Conservation (phyloP, 1,140 invertebrate genomes). For the Drosophila athabasca region DNA sequence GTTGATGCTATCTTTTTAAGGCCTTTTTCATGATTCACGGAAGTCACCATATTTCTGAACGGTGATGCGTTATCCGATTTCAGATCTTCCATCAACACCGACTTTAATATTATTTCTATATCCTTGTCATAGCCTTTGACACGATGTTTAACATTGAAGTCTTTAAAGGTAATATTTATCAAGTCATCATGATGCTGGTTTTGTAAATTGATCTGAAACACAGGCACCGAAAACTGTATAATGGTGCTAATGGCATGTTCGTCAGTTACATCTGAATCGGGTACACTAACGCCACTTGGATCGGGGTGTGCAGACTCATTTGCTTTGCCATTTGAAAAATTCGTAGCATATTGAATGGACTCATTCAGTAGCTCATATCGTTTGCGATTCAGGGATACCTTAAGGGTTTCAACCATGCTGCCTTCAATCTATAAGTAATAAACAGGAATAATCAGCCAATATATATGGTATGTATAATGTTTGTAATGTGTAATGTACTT, state of each 20-base stretch:
- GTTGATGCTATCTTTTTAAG: conserved; percentile 83
- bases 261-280: conserved; percentile 23
- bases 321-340: conserved; percentile 58
- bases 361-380: conserved; percentile 96
- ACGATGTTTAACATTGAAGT: conserved; percentile 91
- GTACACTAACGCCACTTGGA: conserved; percentile 24
- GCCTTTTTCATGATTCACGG: conserved; percentile 85
- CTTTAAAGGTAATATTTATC: conserved; percentile 92
- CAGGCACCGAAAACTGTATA: conserved; percentile 89
- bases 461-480: neutral
- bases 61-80: conserved; percentile 90
- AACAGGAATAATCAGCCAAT: neutral
- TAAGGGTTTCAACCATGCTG: conserved; percentile 91
- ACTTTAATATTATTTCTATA: conserved; percentile 91
- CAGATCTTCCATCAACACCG: conserved; percentile 94
- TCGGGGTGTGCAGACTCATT: conserved; percentile 34
- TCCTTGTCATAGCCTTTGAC: conserved; percentile 86
- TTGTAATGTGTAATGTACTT: conserved; percentile 7
- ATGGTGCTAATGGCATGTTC: conserved; percentile 46
- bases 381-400: conserved; percentile 91
- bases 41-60: conserved; percentile 92
- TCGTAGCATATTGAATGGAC: conserved; percentile 85
- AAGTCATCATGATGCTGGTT: conserved; percentile 85
- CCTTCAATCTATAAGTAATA: conserved; percentile 87
- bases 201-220: conserved; percentile 90